A percentile compares a stretch with the other conserved stretches of the same genome.
Conservation (phyloP, 2,113 vertebrate species). For the Semicossyphus pulcher region DNA sequence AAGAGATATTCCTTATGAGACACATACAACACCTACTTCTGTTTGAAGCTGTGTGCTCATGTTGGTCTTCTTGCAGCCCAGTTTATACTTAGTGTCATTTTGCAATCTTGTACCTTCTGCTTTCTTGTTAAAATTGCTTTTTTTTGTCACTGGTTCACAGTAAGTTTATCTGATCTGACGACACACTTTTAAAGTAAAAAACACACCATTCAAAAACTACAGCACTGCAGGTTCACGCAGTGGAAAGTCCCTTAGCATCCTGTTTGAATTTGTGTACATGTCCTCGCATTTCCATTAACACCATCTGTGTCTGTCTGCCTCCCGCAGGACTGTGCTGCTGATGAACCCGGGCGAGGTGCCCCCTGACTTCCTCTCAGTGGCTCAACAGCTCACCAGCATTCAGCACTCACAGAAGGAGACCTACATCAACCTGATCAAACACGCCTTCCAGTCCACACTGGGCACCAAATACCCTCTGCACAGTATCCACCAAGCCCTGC, state of each 20-base stretch:
- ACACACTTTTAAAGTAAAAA: not conserved
- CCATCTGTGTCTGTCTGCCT: constrained; percentile 8
- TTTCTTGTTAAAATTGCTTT: constrained; percentile 7
- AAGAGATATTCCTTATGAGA: too few relatives aligned
- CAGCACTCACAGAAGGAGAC: constrained; percentile 78
- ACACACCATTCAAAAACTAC: not conserved
- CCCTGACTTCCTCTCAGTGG: constrained; percentile 88
- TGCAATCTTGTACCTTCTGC: constrained; percentile 7
- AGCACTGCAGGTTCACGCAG: not conserved
- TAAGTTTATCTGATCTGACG: not conserved
- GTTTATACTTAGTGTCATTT: not conserved
- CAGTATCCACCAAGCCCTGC: constrained; percentile 82
- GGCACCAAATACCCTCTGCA: constrained; percentile 86
- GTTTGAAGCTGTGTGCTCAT: too few relatives aligned
- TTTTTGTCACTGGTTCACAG: not conserved
- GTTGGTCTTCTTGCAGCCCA: too few relatives aligned
- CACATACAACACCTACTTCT: too few relatives aligned
- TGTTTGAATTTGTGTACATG: constrained; percentile 2
- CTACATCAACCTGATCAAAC: constrained; percentile 87
- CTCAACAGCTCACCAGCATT: constrained; percentile 84
- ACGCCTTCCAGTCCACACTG: constrained; percentile 91
- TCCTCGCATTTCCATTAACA: constrained; percentile 1
- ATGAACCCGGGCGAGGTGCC: constrained; percentile 91
- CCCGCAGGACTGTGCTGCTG: constrained; percentile 90
- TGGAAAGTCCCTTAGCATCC: constrained; percentile 32